A percentile compares a stretch with the other conserved stretches of the same genome.
Evolutionary conservation across 1,140 invertebrate genomes (phyloP).

Genomic region (Cyrtorhinus lividipennis): DNA sequence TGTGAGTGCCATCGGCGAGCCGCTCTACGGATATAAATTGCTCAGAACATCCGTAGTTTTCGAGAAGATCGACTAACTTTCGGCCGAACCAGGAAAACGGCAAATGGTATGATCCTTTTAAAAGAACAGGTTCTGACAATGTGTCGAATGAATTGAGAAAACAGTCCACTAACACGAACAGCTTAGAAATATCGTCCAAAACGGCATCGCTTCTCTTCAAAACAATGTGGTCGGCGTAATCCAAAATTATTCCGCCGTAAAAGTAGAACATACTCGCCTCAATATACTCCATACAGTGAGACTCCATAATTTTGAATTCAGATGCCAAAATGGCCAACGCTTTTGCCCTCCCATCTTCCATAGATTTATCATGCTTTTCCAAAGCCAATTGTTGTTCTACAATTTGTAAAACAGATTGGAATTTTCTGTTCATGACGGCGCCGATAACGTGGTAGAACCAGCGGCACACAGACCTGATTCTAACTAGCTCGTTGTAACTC

Average conservation of each 20-base stretch:
- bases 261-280: slow-evolving; percentile 1
- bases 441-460: slow-evolving; percentile 12
- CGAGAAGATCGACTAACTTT: slow-evolving; percentile 6
- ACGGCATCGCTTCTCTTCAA: background rate
- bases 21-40: background rate
- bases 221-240: background rate
- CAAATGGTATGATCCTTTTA: slow-evolving; percentile 1
- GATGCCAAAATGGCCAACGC: background rate
- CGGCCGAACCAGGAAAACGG: slow-evolving; percentile 10
- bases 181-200: background rate
- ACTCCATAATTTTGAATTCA: background rate
- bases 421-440: slow-evolving; percentile 6
- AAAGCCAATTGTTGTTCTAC: background rate
- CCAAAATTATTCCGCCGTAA: slow-evolving; percentile 1
- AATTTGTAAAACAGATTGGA: background rate
- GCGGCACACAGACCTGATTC: background rate
- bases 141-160: slow-evolving; percentile 5
- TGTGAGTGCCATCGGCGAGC: background rate
- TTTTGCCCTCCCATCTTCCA: too few species aligned
- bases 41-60: background rate
- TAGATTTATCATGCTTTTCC: background rate
- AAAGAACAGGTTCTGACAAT: background rate
- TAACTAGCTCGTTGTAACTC: background rate
- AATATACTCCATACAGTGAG: slow-evolving; percentile 7
- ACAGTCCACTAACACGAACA: slow-evolving; percentile 1